Evolutionary conservation across 2,888 invertebrate species (phyloP).

Genomic region (Drosophila melanocephala): DNA sequence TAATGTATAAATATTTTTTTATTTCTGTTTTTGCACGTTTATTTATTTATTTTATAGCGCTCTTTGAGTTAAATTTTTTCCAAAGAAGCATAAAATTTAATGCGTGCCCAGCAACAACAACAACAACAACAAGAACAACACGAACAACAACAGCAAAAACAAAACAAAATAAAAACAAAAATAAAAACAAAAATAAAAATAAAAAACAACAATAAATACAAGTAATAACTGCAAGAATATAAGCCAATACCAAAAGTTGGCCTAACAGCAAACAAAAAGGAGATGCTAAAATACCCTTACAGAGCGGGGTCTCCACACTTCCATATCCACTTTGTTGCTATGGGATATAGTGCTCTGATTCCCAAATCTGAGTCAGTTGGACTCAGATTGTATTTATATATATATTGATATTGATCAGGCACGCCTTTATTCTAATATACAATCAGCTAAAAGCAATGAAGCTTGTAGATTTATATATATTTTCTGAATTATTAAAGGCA

Average conservation of each 20-base stretch:
- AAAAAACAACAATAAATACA: conserved; percentile 61
- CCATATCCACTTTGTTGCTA: neutral
- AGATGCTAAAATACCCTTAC: neutral
- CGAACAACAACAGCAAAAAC: neutral
- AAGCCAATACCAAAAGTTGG: conserved; percentile 65
- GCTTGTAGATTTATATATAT: neutral
- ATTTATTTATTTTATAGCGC: conserved; percentile 58
- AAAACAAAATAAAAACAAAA: conserved; percentile 18
- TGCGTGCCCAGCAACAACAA: conserved; percentile 50
- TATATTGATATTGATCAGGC: neutral
- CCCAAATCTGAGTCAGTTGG: neutral
- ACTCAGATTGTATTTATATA: no score
- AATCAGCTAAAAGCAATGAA: neutral
- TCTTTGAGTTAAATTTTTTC: conserved; percentile 30
- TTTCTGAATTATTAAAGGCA: neutral
- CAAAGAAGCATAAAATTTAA: conserved; percentile 70
- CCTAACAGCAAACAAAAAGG: conserved; percentile 37
- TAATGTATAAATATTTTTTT: conserved; percentile 35
- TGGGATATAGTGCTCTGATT: neutral
- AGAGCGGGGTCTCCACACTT: neutral
- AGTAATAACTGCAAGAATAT: conserved; percentile 60
- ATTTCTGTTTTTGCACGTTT: conserved; percentile 31
- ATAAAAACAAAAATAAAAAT: conserved; percentile 32
- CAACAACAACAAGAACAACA: conserved; percentile 33
- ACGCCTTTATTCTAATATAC: neutral